A percentile compares a stretch with the other conserved stretches of the same genome.
phyloP scores from a whole-genome alignment of 2,888 invertebrate species.

The Phlogophora meticulosa region DNA sequence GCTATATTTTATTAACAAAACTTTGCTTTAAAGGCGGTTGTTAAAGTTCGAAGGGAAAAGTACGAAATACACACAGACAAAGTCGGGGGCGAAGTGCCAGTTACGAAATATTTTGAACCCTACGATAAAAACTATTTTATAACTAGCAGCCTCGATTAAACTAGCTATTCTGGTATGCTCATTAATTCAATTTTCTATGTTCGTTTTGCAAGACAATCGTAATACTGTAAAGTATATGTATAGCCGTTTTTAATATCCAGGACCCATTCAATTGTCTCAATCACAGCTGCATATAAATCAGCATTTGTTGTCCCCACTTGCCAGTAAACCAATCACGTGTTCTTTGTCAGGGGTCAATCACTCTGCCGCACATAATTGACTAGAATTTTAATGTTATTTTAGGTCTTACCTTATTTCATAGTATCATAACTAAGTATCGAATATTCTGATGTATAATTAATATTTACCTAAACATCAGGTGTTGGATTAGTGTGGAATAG shows the following conservation, averaged over 20 bases:
- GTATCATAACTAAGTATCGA: too few species aligned
- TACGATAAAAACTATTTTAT: too few species aligned
- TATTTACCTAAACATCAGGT: too few species aligned
- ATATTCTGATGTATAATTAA: too few species aligned
- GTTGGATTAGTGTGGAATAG: too few species aligned
- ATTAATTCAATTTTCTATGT: background rate
- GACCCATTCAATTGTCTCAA: constrained; percentile 46
- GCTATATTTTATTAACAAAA: too few species aligned
- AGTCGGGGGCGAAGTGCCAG: too few species aligned
- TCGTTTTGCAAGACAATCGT: background rate
- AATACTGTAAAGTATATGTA: background rate
- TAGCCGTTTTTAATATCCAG: background rate
- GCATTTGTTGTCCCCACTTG: constrained; percentile 44
- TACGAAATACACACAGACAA: too few species aligned
- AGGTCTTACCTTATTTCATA: too few species aligned
- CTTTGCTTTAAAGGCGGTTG: too few species aligned
- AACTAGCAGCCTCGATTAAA: background rate
- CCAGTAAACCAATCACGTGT: constrained; percentile 10
- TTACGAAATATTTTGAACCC: too few species aligned
- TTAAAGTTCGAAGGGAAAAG: too few species aligned
- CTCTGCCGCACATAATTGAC: background rate
- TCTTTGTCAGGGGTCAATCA: constrained; percentile 20
- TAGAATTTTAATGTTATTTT: constrained; percentile 1
- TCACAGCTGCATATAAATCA: constrained; percentile 40
- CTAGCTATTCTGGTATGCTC: background rate